Evolutionary conservation across 2,797 vertebrate genomes (phyloP).

Genomic region (Chelidonichthys spinosus): DNA sequence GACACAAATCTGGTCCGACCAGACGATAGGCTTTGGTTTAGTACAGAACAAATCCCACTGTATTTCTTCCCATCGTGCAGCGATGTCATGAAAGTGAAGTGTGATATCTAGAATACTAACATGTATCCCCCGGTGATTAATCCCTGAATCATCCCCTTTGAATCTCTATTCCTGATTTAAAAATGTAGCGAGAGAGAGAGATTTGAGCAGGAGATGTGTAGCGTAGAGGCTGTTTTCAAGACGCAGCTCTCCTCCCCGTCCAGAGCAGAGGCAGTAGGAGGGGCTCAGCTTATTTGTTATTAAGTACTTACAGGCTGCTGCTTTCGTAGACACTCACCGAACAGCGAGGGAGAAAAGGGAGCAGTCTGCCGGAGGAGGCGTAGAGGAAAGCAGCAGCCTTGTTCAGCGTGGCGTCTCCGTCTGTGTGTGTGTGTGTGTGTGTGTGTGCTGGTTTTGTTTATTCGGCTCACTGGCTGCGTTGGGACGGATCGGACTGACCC

Average conservation of each 20-base stretch:
- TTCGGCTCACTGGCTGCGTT: slow-evolving; percentile 39
- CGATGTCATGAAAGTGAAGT: not conserved
- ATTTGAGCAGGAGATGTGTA: slow-evolving; percentile 24
- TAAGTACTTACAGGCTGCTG: slow-evolving; percentile 69
- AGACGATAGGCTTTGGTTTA: not conserved
- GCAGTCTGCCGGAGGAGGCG: slow-evolving; percentile 51
- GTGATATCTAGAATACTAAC: not conserved
- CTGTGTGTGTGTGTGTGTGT: slow-evolving; percentile 29
- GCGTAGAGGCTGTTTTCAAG: slow-evolving; percentile 50
- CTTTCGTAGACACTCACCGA: slow-evolving; percentile 54
- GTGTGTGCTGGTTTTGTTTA: slow-evolving; percentile 28
- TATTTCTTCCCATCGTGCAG: not conserved
- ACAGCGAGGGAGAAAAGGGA: slow-evolving; percentile 38
- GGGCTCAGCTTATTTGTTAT: slow-evolving; percentile 70
- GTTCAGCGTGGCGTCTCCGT: slow-evolving; percentile 45
- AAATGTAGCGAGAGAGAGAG: slow-evolving; percentile 31
- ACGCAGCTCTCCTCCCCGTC: slow-evolving; percentile 67
- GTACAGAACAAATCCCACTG: not conserved
- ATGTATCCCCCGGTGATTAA: not conserved
- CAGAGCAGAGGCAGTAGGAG: slow-evolving; percentile 61
- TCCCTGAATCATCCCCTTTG: slow-evolving; percentile 33
- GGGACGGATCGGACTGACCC: slow-evolving; percentile 47
- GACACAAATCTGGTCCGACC: not conserved
- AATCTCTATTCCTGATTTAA: slow-evolving; percentile 11
- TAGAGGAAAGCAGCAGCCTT: slow-evolving; percentile 43